Evolutionary conservation across 2,888 invertebrate genomes (phyloP), one percentile per base, ranked within the genome.

Genomic region (Drosophila paranaensis): DNA sequence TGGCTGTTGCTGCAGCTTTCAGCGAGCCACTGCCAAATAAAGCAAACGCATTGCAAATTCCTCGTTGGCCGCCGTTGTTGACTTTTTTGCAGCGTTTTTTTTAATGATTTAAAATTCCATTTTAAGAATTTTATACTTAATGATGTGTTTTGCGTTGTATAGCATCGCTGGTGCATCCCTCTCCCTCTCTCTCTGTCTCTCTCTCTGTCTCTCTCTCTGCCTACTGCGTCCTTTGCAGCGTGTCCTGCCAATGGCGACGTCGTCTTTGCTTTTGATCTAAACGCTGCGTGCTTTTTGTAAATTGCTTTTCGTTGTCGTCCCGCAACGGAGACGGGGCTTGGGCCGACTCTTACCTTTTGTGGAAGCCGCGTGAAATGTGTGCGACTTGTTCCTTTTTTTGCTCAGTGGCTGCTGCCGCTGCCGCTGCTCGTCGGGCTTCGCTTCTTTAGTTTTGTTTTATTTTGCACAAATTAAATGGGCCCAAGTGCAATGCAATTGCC

Each of bases 101-200:
- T 87, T 87, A 87, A 87, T 87, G 86, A 86, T 93, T 93, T 92
- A 92, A 93, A 93, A 93, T 93, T 93, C 93, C 93, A 92, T 93
- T 93, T 93, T 92, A 92, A 93, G 92, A 92, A 93, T 93, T 93
- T 93, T 92, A 92, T 92, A 92, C 92, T 92, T 93, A 93, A 93
- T 93, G 93, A 93, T 92, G 93, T 93, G 93, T 93, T 92, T 92
- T 92, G 90, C 91, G 90, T 88, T 91, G 90, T 91, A 91, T 91
- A 86, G 77, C 85, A 87, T 89, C 82, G 67, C 62, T 79, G 53
- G n/a, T 53, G 66, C 51, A 46, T 14, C 51, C 46, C 35, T 2
- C 9, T 6, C 51, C 0, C 14, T 13, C 37, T 13, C 37, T 13
- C 37, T 9, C n/a, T n/a, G 8, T n/a, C n/a, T 16, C 40, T 9